Conservation (phyloP, 2,797 vertebrate genomes). For the Masticophis lateralis region DNA sequence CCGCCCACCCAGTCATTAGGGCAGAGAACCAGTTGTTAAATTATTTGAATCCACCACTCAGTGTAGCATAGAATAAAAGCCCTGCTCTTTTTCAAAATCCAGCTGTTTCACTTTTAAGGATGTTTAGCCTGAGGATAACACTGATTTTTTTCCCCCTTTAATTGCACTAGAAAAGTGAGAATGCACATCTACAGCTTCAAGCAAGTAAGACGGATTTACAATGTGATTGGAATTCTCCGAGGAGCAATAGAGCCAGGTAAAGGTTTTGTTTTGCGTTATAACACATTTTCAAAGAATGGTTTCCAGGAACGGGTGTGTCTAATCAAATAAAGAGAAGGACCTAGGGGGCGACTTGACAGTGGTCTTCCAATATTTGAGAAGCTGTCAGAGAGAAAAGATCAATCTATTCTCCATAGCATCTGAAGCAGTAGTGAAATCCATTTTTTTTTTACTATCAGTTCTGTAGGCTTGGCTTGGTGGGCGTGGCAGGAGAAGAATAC, state of each 20-base stretch:
- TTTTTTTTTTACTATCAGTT: too few relatives aligned
- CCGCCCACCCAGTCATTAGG: too few relatives aligned
- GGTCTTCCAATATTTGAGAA: too few relatives aligned
- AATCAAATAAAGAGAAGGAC: not conserved
- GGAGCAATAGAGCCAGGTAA: conserved; percentile 90
- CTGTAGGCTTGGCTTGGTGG: too few relatives aligned
- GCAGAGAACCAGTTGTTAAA: too few relatives aligned
- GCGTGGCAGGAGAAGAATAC: too few relatives aligned
- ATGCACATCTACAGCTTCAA: conserved; percentile 86
- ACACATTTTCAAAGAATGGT: not conserved
- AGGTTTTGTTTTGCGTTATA: not conserved
- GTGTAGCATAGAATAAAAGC: not conserved
- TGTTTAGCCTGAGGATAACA: conserved; percentile 10
- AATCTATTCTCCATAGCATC: too few relatives aligned
- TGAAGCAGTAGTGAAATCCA: not conserved
- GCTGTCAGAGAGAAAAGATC: too few relatives aligned
- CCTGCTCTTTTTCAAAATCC: not conserved
- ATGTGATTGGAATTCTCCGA: conserved; percentile 88
- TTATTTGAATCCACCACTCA: not conserved
- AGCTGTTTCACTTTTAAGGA: not conserved
- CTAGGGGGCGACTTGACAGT: too few relatives aligned
- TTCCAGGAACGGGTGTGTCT: not conserved
- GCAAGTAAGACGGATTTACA: conserved; percentile 88
- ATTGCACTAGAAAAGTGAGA: conserved; percentile 79
- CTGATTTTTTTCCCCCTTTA: conserved; percentile 13